Conservation (phyloP, 2,113 vertebrate species). For the Oceanodroma tethys region DNA sequence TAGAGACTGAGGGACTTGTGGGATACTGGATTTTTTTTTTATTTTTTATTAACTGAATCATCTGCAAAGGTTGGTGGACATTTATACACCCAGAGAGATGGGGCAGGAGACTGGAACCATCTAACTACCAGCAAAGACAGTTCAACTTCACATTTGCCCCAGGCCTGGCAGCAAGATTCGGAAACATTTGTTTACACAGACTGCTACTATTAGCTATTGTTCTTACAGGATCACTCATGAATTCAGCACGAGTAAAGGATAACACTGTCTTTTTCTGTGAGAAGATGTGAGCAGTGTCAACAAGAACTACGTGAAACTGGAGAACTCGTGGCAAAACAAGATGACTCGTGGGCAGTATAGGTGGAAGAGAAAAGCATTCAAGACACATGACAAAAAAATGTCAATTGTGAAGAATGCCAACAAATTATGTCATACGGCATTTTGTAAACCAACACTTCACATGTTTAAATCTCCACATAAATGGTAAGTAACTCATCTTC, state of each 20-base stretch:
- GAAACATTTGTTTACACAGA: background rate
- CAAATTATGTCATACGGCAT: background rate
- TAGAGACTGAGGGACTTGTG: background rate
- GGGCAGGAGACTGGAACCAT: background rate
- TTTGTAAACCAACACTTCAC: background rate
- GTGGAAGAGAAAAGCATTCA: background rate
- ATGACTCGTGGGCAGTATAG: background rate
- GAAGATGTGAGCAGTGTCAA: background rate
- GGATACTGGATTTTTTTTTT: background rate
- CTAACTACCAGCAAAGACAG: background rate
- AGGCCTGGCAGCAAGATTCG: background rate
- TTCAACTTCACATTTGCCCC: background rate
- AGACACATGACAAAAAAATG: background rate
- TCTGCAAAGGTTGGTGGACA: background rate
- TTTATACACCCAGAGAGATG: background rate
- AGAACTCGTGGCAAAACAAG: background rate
- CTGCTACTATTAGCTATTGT: background rate
- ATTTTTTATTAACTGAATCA: background rate
- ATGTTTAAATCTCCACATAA: background rate
- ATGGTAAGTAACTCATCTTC: background rate
- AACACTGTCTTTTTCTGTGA: background rate
- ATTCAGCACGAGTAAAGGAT: background rate
- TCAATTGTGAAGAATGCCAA: background rate
- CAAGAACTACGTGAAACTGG: background rate
- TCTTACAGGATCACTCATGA: background rate